These are phyloP conservation scores for Melanchra persicariae DNA, from an alignment of 2,888 invertebrate species.

Conservation along the genomic window DNA sequence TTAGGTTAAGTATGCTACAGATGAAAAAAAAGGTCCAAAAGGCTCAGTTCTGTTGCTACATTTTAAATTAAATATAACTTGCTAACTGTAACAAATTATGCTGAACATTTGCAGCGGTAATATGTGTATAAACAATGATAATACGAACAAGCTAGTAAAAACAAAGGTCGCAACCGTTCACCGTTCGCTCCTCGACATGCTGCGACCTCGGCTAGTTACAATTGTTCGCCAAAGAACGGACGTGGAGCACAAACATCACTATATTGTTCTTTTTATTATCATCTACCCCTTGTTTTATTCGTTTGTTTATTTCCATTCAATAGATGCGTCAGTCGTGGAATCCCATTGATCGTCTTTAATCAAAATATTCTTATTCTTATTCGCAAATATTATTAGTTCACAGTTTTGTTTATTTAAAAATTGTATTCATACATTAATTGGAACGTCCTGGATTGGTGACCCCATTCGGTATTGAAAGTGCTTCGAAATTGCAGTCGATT, in stretches of 20 bases:
- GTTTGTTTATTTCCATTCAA: constrained; percentile 59
- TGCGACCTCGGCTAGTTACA: constrained; percentile 59
- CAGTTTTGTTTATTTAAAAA: neutral
- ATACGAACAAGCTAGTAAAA: constrained; percentile 36
- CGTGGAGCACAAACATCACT: constrained; percentile 48
- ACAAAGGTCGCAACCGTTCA: constrained; percentile 62
- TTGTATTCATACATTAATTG: constrained; percentile 17
- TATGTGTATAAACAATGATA: constrained; percentile 35
- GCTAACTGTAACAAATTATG: neutral
- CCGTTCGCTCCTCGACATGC: constrained; percentile 46
- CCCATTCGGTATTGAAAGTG: constrained; percentile 30
- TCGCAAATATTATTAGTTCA: constrained; percentile 15
- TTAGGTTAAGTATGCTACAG: neutral
- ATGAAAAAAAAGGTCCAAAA: neutral
- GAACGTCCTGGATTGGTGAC: constrained; percentile 18
- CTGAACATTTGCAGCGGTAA: neutral
- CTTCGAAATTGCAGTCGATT: constrained; percentile 35
- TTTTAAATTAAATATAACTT: neutral
- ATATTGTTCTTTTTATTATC: constrained; percentile 58
- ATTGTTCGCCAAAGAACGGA: constrained; percentile 58
- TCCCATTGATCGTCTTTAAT: constrained; percentile 17
- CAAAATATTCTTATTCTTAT: constrained; percentile 15
- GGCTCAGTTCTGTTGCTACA: neutral
- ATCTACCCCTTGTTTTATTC: constrained; percentile 45
- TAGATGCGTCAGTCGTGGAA: constrained; percentile 16